These are phyloP conservation scores for Eulemur rubriventer DNA, from an alignment of 2,797 vertebrate genomes.

Conservation along the genomic window DNA sequence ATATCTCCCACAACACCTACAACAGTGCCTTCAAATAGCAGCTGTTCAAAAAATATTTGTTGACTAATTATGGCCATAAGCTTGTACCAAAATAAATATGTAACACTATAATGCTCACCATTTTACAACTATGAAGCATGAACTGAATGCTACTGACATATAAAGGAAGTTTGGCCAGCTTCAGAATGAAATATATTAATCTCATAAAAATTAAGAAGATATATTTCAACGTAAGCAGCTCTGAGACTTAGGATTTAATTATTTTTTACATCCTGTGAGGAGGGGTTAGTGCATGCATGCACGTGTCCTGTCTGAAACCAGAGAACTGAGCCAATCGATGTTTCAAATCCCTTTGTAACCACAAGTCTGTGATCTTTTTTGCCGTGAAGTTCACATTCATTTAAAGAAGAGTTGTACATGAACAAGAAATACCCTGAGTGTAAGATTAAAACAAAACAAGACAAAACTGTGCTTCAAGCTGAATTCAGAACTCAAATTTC, in stretches of 20 bases:
- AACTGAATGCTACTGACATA: neutral
- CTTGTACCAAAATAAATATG: constrained; percentile 45
- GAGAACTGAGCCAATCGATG: neutral
- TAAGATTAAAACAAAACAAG: neutral
- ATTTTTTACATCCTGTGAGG: neutral
- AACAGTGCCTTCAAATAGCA: constrained; percentile 36
- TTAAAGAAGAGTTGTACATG: constrained; percentile 10
- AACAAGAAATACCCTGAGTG: neutral
- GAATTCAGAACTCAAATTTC: constrained; percentile 41
- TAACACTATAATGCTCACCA: neutral
- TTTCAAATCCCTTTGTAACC: constrained; percentile 3
- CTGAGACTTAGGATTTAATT: constrained; percentile 11
- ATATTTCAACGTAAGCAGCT: neutral
- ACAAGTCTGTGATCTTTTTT: constrained; percentile 42
- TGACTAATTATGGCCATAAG: constrained; percentile 18
- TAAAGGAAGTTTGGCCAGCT: neutral
- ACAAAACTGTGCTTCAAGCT: neutral
- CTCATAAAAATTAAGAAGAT: neutral
- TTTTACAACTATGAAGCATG: constrained; percentile 15
- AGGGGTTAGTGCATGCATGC: neutral
- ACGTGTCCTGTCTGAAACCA: neutral
- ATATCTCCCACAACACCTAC: constrained; percentile 27
- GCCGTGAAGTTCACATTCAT: constrained; percentile 42
- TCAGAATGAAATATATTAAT: neutral
- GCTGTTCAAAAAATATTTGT: constrained; percentile 45